Evolutionary conservation across 2,888 invertebrate genomes (phyloP), one percentile per base, ranked within the genome.

Genomic region (Dasysyrphus albostriatus): DNA sequence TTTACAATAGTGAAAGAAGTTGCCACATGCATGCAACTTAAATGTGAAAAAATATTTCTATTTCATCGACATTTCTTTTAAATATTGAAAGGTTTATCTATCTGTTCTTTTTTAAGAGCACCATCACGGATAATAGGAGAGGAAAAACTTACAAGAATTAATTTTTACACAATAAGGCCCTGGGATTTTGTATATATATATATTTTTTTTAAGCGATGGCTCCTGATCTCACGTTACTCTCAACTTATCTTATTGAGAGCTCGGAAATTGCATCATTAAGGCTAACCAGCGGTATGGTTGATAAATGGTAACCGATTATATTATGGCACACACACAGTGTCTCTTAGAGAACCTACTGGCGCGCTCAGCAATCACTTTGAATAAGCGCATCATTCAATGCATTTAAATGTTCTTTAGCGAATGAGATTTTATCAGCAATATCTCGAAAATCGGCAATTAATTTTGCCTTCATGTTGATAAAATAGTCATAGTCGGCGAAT

Each of bases 381-480:
- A 92, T 92, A 83, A 93, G 90, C 79, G 92, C 92, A 89, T 93
- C 93, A 83, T 91, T 91, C 82, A 97, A 93, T 73, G 96, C 96
- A 88, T 94, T 93, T 89, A 97, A 93, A 92, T 97, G 97, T 92
- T 97, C 97, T 91, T 97, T 96, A 77, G 96, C 96, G 88, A 96
- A 93, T 91, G 96, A 96, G 88, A 97, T 96, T 93, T 96, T 96
- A 92, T 97, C 97, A 89, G 96, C 95, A 88, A 97, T 95, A 91
- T 97, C 97, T 89, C 96, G 94, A 79, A 95, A 94, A 91, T 97
- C 97, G 92, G 97, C 95, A 89, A 96, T 95, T 88, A 97, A 93
- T 92, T 96, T 97, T 42, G 96, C 96, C 93, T 97, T 97, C 96
- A 96, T 97, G 91, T 96, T 96, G 89, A 97, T 96, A 93, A 96